Conservation (phyloP, 2,113 vertebrate species). For the Delphinapterus leucas region DNA sequence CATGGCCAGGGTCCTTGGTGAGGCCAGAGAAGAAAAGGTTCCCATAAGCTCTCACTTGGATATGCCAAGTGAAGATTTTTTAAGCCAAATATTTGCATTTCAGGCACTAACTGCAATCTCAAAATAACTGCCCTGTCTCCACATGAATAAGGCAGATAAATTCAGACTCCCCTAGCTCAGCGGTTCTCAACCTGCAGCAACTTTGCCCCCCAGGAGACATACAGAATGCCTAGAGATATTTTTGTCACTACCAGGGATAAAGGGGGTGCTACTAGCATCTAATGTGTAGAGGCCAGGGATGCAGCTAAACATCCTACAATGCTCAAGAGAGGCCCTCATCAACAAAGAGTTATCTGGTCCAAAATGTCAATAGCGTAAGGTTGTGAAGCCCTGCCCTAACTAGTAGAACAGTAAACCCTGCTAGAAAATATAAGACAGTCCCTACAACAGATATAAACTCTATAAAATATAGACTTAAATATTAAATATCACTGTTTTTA, state of each 20-base stretch:
- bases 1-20: not conserved
- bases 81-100: not conserved
- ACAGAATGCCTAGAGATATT: not conserved
- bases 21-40: not conserved
- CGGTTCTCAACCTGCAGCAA: not conserved
- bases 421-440: not conserved
- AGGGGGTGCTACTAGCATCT: not conserved
- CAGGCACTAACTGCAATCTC: not conserved
- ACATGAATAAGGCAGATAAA: not conserved
- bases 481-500: not conserved
- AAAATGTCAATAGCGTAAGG: not conserved
- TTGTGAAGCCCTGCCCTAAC: not conserved
- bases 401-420: not conserved
- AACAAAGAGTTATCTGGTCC: not conserved
- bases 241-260: not conserved
- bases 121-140: not conserved
- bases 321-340: not conserved
- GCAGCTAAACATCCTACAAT: not conserved
- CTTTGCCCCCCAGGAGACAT: not conserved
- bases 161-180: not conserved
- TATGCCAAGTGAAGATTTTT: not conserved
- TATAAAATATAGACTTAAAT: not conserved
- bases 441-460: not conserved
- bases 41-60: not conserved
- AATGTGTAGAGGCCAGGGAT: not conserved